These are phyloP conservation scores for Ectemnius continuus DNA, from an alignment of 2,888 invertebrate genomes.

Conservation along the genomic window DNA sequence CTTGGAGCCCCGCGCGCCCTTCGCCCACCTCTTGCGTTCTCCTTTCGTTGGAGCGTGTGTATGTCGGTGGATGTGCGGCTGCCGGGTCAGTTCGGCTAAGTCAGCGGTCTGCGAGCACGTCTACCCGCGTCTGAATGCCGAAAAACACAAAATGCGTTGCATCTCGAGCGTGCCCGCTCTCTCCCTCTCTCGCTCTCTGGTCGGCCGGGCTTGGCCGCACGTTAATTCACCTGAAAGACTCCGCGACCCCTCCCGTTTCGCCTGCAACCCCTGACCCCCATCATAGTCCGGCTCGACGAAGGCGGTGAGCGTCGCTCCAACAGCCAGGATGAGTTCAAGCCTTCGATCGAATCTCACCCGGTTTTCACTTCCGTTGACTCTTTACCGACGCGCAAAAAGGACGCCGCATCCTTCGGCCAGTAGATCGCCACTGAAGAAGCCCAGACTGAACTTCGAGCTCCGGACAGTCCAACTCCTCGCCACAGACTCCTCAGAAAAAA, in stretches of 20 bases:
- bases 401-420: slow-evolving; percentile 6
- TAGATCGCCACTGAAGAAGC: background rate
- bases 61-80: slow-evolving; percentile 46
- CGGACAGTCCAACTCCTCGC: background rate
- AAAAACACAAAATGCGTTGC: slow-evolving; percentile 70
- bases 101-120: slow-evolving; percentile 38
- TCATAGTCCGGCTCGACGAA: background rate
- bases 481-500: slow-evolving; percentile 13
- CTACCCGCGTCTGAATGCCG: slow-evolving; percentile 69
- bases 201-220: slow-evolving; percentile 18
- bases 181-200: background rate
- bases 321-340: background rate
- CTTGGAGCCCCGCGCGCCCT: slow-evolving; percentile 5
- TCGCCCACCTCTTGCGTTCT: slow-evolving; percentile 18
- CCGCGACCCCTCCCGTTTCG: background rate
- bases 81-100: slow-evolving; percentile 2
- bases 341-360: slow-evolving; percentile 32
- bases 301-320: background rate
- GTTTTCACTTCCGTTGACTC: slow-evolving; percentile 48
- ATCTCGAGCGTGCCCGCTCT: slow-evolving; percentile 19
- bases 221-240: slow-evolving; percentile 67
- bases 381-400: slow-evolving; percentile 32
- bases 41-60: slow-evolving; percentile 23
- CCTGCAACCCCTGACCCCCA: slow-evolving; percentile 2
- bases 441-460: background rate